A percentile compares a stretch with the other conserved stretches of the same genome.
Conservation (phyloP, 2,888 invertebrate species). For the Perizoma affinitatum region DNA sequence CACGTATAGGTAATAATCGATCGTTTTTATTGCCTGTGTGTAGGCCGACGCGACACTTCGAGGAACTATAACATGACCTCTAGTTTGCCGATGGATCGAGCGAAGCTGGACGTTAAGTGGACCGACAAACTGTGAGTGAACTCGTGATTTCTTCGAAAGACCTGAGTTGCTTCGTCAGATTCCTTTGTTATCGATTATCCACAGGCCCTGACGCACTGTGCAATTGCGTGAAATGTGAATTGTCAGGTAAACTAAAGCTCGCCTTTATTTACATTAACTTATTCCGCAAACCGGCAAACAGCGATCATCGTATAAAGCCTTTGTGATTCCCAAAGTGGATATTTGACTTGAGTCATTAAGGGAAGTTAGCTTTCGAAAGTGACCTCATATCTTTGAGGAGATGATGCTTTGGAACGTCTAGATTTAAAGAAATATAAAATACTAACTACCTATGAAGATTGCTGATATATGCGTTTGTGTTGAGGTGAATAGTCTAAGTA, state of each 20-base stretch:
- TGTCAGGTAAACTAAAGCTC: conserved; percentile 63
- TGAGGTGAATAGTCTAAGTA: too few species aligned
- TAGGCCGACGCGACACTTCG: conserved; percentile 74
- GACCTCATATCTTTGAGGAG: conserved; percentile 40
- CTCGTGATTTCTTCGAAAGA: conserved; percentile 57
- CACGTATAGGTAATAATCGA: conserved; percentile 84
- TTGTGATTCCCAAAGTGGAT: conserved; percentile 63
- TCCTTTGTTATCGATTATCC: conserved; percentile 51
- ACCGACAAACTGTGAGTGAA: conserved; percentile 59
- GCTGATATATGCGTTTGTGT: too few species aligned
- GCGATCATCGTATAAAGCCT: conserved; percentile 70
- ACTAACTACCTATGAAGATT: too few species aligned
- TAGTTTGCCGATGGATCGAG: conserved; percentile 63
- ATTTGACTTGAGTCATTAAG: conserved; percentile 74
- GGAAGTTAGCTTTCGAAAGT: conserved; percentile 59
- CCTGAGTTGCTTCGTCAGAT: conserved; percentile 31
- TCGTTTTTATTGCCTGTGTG: conserved; percentile 79
- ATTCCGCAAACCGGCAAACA: conserved; percentile 72
- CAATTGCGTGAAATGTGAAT: conserved; percentile 56
- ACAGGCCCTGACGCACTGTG: conserved; percentile 45
- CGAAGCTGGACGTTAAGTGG: conserved; percentile 66
- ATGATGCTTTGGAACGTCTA: conserved; percentile 16
- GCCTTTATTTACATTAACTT: conserved; percentile 69
- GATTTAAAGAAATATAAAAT: neutral
- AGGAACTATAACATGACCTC: conserved; percentile 69